Evolutionary conservation across 2,797 vertebrate species (phyloP).

Genomic region (Hydrolagus colliei): DNA sequence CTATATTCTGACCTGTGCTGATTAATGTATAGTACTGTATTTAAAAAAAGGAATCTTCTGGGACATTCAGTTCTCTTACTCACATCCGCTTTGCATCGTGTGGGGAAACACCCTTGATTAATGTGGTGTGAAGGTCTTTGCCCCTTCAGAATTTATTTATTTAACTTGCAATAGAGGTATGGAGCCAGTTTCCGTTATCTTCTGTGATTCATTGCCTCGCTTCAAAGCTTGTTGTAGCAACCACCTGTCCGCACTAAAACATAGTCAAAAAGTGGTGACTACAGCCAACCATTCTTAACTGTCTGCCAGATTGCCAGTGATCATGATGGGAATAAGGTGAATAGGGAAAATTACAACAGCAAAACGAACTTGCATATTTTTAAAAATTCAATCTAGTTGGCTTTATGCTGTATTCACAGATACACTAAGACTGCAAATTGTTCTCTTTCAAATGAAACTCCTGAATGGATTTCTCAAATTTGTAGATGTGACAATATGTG

Average conservation of each 20-base stretch:
- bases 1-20: too few species aligned
- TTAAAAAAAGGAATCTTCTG: too few species aligned
- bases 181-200: too few species aligned
- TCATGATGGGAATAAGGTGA: not conserved
- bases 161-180: constrained; percentile 32
- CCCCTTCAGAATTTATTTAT: constrained; percentile 27
- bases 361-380: not conserved
- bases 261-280: not conserved
- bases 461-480: not conserved
- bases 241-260: constrained; percentile 13
- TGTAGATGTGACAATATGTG: too few species aligned
- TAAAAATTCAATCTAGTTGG: not conserved
- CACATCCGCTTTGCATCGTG: not conserved
- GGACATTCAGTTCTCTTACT: too few species aligned
- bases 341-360: not conserved
- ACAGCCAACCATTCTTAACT: not conserved
- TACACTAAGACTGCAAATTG: not conserved
- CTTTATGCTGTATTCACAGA: not conserved
- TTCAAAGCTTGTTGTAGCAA: constrained; percentile 38
- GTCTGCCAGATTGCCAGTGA: not conserved
- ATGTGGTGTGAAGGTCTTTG: not conserved
- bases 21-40: too few species aligned
- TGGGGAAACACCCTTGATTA: not conserved
- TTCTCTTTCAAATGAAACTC: not conserved
- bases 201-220: constrained; percentile 6